phyloP scores from a whole-genome alignment of 2,113 vertebrate genomes.

The Gymnarchus niloticus region DNA sequence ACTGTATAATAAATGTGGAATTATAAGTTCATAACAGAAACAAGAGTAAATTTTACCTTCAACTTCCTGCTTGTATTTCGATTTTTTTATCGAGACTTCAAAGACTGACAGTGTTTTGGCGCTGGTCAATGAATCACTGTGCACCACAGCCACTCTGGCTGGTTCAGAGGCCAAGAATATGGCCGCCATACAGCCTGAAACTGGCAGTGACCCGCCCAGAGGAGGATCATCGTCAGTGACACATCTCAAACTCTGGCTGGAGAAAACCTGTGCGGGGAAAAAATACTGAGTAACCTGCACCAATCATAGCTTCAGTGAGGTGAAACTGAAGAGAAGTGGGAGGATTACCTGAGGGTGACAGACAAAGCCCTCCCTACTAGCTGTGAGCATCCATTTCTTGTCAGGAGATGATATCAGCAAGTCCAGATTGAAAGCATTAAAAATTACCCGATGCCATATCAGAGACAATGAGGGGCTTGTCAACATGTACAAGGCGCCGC shows the following conservation, averaged over 20 bases:
- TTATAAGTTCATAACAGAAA: not conserved
- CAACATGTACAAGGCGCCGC: conserved; percentile 49
- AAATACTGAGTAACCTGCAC: not conserved
- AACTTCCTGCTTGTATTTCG: conserved; percentile 50
- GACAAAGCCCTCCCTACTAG: conserved; percentile 38
- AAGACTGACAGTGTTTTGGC: conserved; percentile 51
- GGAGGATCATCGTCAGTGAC: conserved; percentile 48
- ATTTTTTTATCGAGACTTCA: conserved; percentile 53
- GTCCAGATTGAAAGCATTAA: conserved; percentile 42
- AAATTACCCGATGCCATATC: conserved; percentile 43
- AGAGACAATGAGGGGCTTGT: conserved; percentile 45
- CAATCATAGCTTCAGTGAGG: not conserved
- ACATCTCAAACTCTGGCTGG: conserved; percentile 45
- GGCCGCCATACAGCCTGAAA: conserved; percentile 41
- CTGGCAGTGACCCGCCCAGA: conserved; percentile 45
- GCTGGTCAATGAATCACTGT: not conserved
- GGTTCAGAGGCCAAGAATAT: conserved; percentile 59
- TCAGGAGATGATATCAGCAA: conserved; percentile 58
- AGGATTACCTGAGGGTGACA: conserved; percentile 52
- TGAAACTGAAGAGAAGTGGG: not conserved
- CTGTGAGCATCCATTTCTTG: conserved; percentile 52
- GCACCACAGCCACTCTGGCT: conserved; percentile 55
- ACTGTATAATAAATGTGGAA: not conserved
- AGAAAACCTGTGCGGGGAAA: conserved; percentile 50
- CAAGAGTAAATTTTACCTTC: conserved; percentile 37